Evolutionary conservation across 2,113 vertebrate genomes (phyloP).

Genomic region (Myiozetetes cayanensis): DNA sequence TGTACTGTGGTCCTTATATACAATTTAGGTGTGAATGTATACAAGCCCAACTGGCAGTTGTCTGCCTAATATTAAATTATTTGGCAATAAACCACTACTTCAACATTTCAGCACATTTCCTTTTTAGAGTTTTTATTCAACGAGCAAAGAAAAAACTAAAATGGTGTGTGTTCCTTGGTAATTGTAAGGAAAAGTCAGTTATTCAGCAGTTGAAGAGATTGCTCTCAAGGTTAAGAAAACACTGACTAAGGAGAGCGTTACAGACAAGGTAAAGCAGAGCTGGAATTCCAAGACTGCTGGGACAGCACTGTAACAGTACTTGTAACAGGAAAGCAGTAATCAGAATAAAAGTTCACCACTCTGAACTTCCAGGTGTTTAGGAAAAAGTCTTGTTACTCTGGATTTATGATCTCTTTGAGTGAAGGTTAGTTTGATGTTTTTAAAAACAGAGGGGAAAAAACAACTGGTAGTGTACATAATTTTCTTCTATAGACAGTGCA

Average conservation of each 20-base stretch:
- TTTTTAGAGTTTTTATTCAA: background rate
- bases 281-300: conserved; percentile 13
- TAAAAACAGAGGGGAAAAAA: conserved; percentile 5
- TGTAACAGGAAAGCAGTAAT: background rate
- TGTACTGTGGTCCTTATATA: background rate
- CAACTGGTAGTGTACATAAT: conserved; percentile 32
- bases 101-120: background rate
- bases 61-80: background rate
- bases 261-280: conserved; percentile 8
- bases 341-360: conserved; percentile 24
- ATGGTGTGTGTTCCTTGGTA: background rate
- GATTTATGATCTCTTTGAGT: conserved; percentile 56
- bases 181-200: background rate
- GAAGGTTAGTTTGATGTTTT: conserved; percentile 12
- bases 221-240: conserved; percentile 37
- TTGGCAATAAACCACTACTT: background rate
- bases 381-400: conserved; percentile 43
- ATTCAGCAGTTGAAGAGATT: background rate
- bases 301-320: background rate
- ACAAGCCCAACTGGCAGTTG: background rate
- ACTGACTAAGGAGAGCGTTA: background rate
- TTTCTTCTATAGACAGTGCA: conserved; percentile 23
- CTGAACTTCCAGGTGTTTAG: conserved; percentile 54
- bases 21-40: background rate
- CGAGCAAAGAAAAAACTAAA: background rate